Conservation (phyloP, 2,113 vertebrate genomes). For the Platysteira castanea region DNA sequence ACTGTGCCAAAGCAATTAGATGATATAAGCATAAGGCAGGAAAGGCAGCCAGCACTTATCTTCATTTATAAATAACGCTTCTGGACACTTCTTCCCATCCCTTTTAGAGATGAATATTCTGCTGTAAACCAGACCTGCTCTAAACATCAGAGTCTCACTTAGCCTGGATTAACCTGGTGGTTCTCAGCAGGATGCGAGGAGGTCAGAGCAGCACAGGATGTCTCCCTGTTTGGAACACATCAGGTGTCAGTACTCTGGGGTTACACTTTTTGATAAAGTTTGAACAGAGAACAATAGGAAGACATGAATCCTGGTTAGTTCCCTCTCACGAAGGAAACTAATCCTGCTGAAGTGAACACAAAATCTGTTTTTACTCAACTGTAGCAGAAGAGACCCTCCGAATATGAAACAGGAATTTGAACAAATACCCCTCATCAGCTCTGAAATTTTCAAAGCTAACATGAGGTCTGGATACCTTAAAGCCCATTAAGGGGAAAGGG, state of each 20-base stretch:
- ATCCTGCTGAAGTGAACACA: neutral
- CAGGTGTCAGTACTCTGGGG: neutral
- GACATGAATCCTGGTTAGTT: neutral
- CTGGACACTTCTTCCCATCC: slow-evolving; percentile 18
- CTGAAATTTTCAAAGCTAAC: neutral
- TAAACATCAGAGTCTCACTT: slow-evolving; percentile 14
- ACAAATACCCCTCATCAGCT: neutral
- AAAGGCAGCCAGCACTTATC: slow-evolving; percentile 39
- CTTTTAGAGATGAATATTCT: neutral
- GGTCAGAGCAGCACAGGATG: neutral
- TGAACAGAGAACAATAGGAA: neutral
- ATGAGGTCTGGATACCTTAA: neutral
- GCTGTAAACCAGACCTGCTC: slow-evolving; percentile 1
- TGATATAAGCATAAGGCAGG: slow-evolving; percentile 49
- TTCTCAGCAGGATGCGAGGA: neutral
- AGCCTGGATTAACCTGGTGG: slow-evolving; percentile 9
- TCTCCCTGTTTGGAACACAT: neutral
- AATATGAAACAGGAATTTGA: neutral
- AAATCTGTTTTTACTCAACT: slow-evolving; percentile 36
- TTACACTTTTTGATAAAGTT: neutral
- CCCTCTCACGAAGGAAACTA: neutral
- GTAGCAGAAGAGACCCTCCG: neutral
- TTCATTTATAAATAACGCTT: slow-evolving; percentile 49
- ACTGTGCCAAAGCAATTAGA: slow-evolving; percentile 52
- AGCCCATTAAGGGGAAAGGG: neutral